Evolutionary conservation across 2,888 invertebrate genomes (phyloP).

Genomic region (Scaptomyza parva): DNA sequence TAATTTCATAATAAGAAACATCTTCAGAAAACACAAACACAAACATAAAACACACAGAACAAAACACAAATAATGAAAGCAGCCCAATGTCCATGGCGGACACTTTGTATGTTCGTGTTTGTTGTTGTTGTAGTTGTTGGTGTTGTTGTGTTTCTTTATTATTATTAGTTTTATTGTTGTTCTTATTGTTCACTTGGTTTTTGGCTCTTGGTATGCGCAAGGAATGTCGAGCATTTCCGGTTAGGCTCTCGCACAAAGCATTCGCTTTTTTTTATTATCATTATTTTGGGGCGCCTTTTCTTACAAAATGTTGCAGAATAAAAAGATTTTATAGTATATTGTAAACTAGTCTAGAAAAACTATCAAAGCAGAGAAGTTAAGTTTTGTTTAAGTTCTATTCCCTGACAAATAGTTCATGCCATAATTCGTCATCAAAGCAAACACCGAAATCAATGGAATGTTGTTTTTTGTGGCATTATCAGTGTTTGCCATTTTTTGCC

Average conservation of each 20-base stretch:
- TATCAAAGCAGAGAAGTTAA: too few species aligned
- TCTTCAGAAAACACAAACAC: too few species aligned
- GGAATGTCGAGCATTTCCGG: slow-evolving; percentile 72
- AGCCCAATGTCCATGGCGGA: slow-evolving; percentile 37
- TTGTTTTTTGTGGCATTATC: not conserved
- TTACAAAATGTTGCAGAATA: slow-evolving; percentile 23
- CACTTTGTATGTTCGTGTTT: slow-evolving; percentile 28
- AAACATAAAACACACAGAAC: too few species aligned
- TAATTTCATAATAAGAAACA: slow-evolving; percentile 80
- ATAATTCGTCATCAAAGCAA: not conserved
- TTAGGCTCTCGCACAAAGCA: slow-evolving; percentile 40
- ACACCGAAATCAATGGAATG: not conserved
- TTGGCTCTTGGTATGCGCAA: slow-evolving; percentile 59
- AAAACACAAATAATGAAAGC: slow-evolving; percentile 55
- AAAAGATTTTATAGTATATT: too few species aligned
- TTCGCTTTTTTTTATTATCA: slow-evolving; percentile 1
- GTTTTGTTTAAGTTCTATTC: too few species aligned
- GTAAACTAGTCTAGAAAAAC: too few species aligned
- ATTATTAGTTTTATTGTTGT: slow-evolving; percentile 56
- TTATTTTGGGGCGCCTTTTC: slow-evolving; percentile 32
- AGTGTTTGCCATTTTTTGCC: too few species aligned
- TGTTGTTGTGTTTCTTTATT: slow-evolving; percentile 43
- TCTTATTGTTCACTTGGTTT: slow-evolving; percentile 63
- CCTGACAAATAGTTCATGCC: too few species aligned
- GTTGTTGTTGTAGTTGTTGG: slow-evolving; percentile 15